Evolutionary conservation across 2,888 invertebrate species (phyloP).

Genomic region (Campoletis raptor): DNA sequence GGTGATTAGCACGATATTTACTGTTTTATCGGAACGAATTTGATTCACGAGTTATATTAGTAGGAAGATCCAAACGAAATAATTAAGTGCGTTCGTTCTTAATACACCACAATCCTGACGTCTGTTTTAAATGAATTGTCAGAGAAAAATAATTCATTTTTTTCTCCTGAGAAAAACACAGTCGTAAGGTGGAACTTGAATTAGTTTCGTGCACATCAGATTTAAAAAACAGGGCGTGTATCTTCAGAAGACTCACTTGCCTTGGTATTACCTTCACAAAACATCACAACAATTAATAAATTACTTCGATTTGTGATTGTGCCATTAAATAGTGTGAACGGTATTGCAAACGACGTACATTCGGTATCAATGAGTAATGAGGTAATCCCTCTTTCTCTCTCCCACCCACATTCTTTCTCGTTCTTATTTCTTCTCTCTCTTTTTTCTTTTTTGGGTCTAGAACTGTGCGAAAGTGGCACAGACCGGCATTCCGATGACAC

Average conservation of each 20-base stretch:
- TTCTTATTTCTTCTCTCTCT: conserved; percentile 15
- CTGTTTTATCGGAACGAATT: background rate
- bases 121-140: conserved; percentile 21
- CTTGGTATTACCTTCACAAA: conserved; percentile 83
- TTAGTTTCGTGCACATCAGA: conserved; percentile 11
- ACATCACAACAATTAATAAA: conserved; percentile 83
- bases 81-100: background rate
- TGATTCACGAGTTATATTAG: background rate
- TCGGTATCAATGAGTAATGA: conserved; percentile 60
- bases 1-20: conserved; percentile 1
- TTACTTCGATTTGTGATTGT: conserved; percentile 80
- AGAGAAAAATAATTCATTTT: conserved; percentile 45
- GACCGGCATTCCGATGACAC: conserved; percentile 40
- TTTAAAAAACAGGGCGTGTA: conserved; percentile 20
- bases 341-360: conserved; percentile 55
- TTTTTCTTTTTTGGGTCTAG: conserved; percentile 42
- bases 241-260: conserved; percentile 74
- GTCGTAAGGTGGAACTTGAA: conserved; percentile 24
- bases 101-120: conserved; percentile 11
- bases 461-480: conserved; percentile 50
- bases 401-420: conserved; percentile 38
- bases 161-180: background rate
- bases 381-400: conserved; percentile 58
- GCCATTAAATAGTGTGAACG: conserved; percentile 75
- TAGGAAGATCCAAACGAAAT: background rate